Conservation (phyloP, 2,797 vertebrate genomes). For the Darevskia nairensis region DNA sequence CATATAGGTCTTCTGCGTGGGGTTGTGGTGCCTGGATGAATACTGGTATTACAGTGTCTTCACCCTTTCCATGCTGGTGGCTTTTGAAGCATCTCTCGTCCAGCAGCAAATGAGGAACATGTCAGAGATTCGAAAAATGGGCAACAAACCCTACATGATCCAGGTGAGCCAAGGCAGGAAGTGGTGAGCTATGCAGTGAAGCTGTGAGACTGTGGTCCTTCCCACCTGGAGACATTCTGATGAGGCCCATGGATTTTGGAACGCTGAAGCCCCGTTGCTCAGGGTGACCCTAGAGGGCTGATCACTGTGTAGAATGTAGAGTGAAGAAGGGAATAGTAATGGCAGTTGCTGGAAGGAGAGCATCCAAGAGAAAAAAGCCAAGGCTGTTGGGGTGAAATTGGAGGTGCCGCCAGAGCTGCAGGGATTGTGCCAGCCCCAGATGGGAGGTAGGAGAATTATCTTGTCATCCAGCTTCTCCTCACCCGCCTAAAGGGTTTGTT, state of each 20-base stretch:
- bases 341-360: neutral
- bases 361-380: neutral
- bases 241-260: neutral
- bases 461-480: neutral
- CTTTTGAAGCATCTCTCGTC: slow-evolving; percentile 95
- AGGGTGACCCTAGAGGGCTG: neutral
- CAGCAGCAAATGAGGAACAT: slow-evolving; percentile 98
- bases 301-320: no score
- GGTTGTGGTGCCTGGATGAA: slow-evolving; percentile 96
- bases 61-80: slow-evolving; percentile 97
- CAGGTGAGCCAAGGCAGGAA: slow-evolving; percentile 79
- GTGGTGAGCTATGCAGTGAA: no score
- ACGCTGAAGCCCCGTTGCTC: neutral
- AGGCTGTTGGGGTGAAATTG: neutral
- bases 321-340: neutral
- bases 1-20: slow-evolving; percentile 94
- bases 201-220: neutral
- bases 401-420: neutral
- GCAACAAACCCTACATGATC: slow-evolving; percentile 95
- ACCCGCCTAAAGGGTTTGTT: neutral
- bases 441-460: neutral
- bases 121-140: slow-evolving; percentile 96
- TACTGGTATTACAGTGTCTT: slow-evolving; percentile 99
- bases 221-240: neutral
- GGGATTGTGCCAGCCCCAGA: neutral